Percentiles rank a stretch among this genome's conserved stretches.
Evolutionary conservation across 2,888 invertebrate genomes (phyloP).

Genomic region (Sminthurides aquaticus): DNA sequence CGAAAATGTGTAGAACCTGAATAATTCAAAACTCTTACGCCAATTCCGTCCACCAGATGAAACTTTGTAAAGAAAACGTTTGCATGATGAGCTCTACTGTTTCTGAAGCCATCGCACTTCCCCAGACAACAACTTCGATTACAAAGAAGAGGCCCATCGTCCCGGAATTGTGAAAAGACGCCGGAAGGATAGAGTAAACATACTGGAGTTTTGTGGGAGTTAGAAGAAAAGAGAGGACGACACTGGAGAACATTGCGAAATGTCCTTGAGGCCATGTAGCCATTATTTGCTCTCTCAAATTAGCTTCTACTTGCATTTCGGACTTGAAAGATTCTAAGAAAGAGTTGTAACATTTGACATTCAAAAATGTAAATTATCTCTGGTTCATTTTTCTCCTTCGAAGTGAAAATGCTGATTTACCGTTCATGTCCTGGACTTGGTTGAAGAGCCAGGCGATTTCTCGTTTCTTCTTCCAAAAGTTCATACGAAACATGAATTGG

Average conservation of each 20-base stretch:
- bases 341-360: background rate
- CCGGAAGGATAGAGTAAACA: background rate
- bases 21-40: background rate
- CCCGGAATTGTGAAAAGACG: background rate
- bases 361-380: too few relatives aligned
- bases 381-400: too few relatives aligned
- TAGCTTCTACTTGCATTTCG: background rate
- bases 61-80: constrained; percentile 9
- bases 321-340: background rate
- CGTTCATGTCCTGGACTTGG: constrained; percentile 7
- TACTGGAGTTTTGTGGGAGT: constrained; percentile 5
- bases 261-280: constrained; percentile 7
- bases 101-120: background rate
- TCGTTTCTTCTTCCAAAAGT: background rate
- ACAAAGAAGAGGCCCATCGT: background rate
- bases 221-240: constrained; percentile 6
- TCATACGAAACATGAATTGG: background rate
- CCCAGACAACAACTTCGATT: constrained; percentile 1
- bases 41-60: constrained; percentile 8
- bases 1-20: too few relatives aligned
- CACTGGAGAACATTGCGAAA: constrained; percentile 4
- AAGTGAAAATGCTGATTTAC: constrained; percentile 3
- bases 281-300: background rate
- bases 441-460: constrained; percentile 14
- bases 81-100: constrained; percentile 2